Evolutionary conservation across 2,797 vertebrate species (phyloP).

Genomic region (Varecia variegata): DNA sequence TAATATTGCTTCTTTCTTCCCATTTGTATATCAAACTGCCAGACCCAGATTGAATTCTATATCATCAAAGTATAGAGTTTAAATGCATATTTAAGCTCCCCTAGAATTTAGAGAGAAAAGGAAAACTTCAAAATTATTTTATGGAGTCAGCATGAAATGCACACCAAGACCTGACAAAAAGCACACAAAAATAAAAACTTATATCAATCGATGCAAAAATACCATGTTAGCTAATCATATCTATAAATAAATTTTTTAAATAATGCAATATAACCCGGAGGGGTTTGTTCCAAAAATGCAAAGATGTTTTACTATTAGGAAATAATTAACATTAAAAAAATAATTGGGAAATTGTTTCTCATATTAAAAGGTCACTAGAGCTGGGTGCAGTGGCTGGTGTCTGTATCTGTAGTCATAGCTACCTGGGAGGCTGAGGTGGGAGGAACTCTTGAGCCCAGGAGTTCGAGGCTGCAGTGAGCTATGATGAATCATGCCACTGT

Average conservation of each 20-base stretch:
- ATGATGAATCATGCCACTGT: too few relatives aligned
- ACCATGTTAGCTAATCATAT: background rate
- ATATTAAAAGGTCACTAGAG: background rate
- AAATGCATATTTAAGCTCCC: background rate
- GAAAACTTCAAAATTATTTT: background rate
- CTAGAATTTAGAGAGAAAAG: constrained; percentile 6
- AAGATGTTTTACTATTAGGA: background rate
- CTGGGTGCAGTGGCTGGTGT: too few relatives aligned
- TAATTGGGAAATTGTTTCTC: background rate
- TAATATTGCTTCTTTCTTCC: background rate
- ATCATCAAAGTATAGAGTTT: background rate
- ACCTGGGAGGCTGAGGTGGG: background rate
- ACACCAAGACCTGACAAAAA: background rate
- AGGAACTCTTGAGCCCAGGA: background rate
- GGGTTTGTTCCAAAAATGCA: background rate
- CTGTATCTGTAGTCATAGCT: background rate
- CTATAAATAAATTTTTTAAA: background rate
- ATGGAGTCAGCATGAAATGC: background rate
- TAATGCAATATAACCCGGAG: background rate
- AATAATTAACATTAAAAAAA: background rate
- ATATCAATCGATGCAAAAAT: background rate
- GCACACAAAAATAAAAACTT: background rate
- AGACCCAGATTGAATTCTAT: background rate
- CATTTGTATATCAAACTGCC: background rate
- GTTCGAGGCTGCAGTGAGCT: background rate